A percentile compares a stretch with the other conserved stretches of the same genome.
These are phyloP conservation scores for Argyrosomus japonicus DNA, from an alignment of 2,113 vertebrate genomes.

Conservation along the genomic window DNA sequence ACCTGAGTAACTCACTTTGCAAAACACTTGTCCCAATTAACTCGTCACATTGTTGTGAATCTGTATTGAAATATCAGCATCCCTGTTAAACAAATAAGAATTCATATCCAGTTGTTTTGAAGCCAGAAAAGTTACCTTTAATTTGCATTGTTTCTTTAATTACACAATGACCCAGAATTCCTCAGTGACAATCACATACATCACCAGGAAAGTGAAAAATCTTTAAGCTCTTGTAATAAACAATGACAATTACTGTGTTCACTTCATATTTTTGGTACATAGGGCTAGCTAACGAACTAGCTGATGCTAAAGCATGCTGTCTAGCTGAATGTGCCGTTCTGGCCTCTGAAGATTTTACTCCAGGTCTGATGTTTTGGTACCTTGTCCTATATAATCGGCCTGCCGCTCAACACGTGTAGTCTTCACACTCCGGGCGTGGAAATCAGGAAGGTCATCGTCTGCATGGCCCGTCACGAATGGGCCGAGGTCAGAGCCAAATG, in stretches of 20 bases:
- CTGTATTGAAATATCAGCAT: too few species aligned
- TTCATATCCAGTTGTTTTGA: too few species aligned
- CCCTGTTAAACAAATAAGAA: too few species aligned
- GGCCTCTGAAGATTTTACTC: conserved; percentile 38
- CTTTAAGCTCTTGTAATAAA: conserved; percentile 10
- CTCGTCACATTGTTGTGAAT: too few species aligned
- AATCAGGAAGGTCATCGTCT: conserved; percentile 87
- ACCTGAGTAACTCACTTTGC: too few species aligned
- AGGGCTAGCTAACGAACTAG: conserved; percentile 53
- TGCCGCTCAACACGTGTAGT: conserved; percentile 37
- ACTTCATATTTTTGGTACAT: conserved; percentile 56
- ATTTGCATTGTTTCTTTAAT: neutral
- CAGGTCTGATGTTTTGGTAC: conserved; percentile 79
- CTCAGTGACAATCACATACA: neutral
- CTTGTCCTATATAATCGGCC: conserved; percentile 85
- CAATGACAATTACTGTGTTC: conserved; percentile 23
- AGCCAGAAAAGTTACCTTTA: neutral
- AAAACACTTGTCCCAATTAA: too few species aligned
- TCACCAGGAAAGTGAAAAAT: neutral
- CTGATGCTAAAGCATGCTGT: conserved; percentile 30
- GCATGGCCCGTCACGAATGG: conserved; percentile 68
- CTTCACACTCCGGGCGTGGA: conserved; percentile 83
- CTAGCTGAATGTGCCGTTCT: conserved; percentile 40
- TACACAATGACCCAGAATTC: neutral
- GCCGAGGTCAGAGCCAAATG: conserved; percentile 67